Evolutionary conservation across 2,113 vertebrate species (phyloP).

Genomic region (Syngnathoides biaculeatus): DNA sequence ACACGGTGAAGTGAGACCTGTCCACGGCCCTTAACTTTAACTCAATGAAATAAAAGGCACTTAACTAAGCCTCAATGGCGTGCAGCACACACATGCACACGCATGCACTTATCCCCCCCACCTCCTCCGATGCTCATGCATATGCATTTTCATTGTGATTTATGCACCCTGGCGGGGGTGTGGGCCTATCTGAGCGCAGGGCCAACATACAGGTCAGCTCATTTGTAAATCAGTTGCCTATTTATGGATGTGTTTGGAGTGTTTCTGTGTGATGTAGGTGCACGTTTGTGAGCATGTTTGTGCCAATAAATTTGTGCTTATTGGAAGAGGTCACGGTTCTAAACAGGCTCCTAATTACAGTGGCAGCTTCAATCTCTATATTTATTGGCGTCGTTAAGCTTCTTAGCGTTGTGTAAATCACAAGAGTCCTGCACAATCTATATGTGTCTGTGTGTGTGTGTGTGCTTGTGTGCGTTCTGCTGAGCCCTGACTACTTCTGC

Average conservation of each 20-base stretch:
- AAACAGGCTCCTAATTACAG: conserved; percentile 60
- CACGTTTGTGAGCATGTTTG: conserved; percentile 20
- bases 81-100: conserved; percentile 51
- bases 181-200: conserved; percentile 68
- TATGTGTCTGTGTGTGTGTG: conserved; percentile 12
- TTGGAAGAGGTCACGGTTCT: conserved; percentile 37
- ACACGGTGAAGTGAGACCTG: conserved; percentile 51
- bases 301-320: conserved; percentile 42
- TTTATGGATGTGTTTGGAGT: conserved; percentile 52
- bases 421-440: conserved; percentile 8
- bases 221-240: conserved; percentile 74
- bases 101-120: conserved; percentile 57
- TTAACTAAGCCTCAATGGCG: conserved; percentile 72
- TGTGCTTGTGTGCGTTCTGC: conserved; percentile 23
- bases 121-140: conserved; percentile 69
- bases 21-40: conserved; percentile 69
- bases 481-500: conserved; percentile 45
- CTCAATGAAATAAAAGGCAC: conserved; percentile 77
- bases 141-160: conserved; percentile 71
- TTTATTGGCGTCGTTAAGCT: conserved; percentile 56
- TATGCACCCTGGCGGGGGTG: conserved; percentile 63
- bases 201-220: conserved; percentile 72
- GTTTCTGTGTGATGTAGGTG: conserved; percentile 33
- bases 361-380: conserved; percentile 52
- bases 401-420: conserved; percentile 50